phyloP scores from a whole-genome alignment of 2,888 invertebrate species.

The Eupithecia vulgata region DNA sequence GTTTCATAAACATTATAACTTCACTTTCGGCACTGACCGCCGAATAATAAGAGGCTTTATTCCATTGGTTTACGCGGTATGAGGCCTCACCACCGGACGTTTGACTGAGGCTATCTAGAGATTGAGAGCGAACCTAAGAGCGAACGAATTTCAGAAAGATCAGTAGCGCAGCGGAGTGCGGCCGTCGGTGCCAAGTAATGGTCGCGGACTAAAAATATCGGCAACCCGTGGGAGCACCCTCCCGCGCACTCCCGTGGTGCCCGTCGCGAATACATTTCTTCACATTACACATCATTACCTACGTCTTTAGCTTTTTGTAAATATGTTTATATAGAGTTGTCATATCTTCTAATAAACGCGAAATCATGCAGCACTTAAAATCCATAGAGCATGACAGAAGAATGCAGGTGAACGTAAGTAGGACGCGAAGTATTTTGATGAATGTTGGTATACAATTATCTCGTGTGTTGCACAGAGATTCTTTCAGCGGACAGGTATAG shows the following conservation, averaged over 20 bases:
- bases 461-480: conserved; percentile 31
- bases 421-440: conserved; percentile 18
- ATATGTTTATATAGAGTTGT: conserved; percentile 29
- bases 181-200: conserved; percentile 87
- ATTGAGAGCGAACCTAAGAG: conserved; percentile 77
- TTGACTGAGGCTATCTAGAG: conserved; percentile 73
- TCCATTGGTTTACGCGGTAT: conserved; percentile 52
- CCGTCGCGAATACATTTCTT: conserved; percentile 79
- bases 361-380: conserved; percentile 13
- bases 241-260: conserved; percentile 80
- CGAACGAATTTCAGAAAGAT: conserved; percentile 81
- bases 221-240: conserved; percentile 85
- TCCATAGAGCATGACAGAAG: conserved; percentile 18
- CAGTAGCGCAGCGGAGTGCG: conserved; percentile 81
- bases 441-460: conserved; percentile 31
- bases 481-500: conserved; percentile 64
- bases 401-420: conserved; percentile 19
- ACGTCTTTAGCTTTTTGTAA: conserved; percentile 50
- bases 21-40: conserved; percentile 51
- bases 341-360: conserved; percentile 11
- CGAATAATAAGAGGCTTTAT: conserved; percentile 43
- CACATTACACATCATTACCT: conserved; percentile 66
- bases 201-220: conserved; percentile 87
- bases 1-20: conserved; percentile 69
- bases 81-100: conserved; percentile 64